phyloP scores from a whole-genome alignment of 2,113 vertebrate genomes.

The Gasterosteus aculeatus region DNA sequence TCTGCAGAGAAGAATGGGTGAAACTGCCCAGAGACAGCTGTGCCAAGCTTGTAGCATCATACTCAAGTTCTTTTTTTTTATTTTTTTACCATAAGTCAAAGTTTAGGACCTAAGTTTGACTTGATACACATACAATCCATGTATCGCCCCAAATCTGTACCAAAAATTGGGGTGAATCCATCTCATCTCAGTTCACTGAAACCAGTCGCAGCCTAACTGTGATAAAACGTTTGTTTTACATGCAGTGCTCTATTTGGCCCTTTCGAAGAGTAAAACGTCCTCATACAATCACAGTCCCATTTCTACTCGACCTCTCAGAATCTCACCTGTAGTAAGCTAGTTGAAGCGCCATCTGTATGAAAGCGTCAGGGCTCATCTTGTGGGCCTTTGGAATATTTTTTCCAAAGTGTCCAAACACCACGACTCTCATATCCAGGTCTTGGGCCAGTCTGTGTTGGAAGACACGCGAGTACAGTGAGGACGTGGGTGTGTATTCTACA shows the following conservation, averaged over 20 bases:
- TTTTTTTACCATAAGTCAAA: background rate
- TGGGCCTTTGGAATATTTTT: constrained; percentile 90
- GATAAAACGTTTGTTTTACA: background rate
- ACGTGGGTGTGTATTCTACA: background rate
- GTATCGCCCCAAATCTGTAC: background rate
- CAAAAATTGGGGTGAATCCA: background rate
- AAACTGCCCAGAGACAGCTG: too few species aligned
- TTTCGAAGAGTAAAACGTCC: background rate
- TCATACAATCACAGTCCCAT: background rate
- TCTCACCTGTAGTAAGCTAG: constrained; percentile 91
- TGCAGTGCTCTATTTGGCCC: too few species aligned
- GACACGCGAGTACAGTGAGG: background rate
- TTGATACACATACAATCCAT: background rate
- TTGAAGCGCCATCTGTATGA: constrained; percentile 92
- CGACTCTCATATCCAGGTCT: constrained; percentile 87
- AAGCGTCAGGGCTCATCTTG: constrained; percentile 94
- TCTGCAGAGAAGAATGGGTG: too few species aligned
- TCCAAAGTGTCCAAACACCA: constrained; percentile 89
- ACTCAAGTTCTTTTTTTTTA: too few species aligned
- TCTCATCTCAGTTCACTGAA: background rate
- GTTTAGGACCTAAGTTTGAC: background rate
- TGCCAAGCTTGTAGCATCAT: too few species aligned
- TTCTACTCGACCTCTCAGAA: background rate
- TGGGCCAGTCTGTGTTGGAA: constrained; percentile 84
- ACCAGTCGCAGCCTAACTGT: background rate